A percentile compares a stretch with the other conserved stretches of the same genome.
Conservation (phyloP, 2,797 vertebrate genomes). For the Siniperca obscura region DNA sequence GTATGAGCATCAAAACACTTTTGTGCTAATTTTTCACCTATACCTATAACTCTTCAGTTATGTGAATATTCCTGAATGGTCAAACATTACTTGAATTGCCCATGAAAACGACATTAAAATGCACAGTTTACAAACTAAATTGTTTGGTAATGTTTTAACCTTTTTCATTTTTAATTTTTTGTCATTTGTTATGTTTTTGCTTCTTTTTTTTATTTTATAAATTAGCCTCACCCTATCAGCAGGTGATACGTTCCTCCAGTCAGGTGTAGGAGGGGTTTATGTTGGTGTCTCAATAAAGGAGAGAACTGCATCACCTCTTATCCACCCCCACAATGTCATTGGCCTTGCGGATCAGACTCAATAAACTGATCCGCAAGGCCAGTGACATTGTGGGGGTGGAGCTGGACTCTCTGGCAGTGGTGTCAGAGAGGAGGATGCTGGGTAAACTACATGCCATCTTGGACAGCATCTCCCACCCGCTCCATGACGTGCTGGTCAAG, state of each 20-base stretch:
- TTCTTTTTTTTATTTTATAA: no score
- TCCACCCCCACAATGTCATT: no score
- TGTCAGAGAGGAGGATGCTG: no score
- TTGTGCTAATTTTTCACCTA: neutral
- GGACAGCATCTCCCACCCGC: no score
- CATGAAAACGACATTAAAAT: neutral
- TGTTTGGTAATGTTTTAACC: neutral
- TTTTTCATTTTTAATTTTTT: neutral
- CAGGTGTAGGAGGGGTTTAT: neutral
- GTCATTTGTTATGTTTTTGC: no score
- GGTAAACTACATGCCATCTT: no score
- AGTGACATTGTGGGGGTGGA: no score
- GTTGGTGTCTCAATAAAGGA: neutral
- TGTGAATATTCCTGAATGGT: neutral
- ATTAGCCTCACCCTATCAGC: no score
- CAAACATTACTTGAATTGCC: neutral
- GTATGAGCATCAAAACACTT: neutral
- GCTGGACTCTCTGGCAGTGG: no score
- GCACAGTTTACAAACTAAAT: neutral
- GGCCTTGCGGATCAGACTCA: no score
- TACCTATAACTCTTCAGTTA: neutral
- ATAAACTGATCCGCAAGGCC: no score
- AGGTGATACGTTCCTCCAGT: neutral
- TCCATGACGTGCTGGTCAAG: no score
- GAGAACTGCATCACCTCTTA: conserved; percentile 3